Percentiles rank a stretch among this genome's conserved stretches.
Conservation (phyloP, 1,140 invertebrate genomes). For the Drosophila navojoa region DNA sequence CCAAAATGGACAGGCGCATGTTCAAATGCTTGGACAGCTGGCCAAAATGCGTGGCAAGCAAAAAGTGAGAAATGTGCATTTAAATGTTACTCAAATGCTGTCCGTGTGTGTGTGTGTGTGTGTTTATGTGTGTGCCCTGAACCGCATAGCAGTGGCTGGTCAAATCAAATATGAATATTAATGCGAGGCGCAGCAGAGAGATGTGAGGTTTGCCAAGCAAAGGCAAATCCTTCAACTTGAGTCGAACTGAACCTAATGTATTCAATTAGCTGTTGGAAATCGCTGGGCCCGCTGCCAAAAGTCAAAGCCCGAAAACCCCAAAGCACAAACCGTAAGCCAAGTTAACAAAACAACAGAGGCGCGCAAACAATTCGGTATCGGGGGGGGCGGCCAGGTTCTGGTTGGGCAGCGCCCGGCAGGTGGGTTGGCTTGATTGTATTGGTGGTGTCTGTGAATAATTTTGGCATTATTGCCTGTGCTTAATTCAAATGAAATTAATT, state of each 20-base stretch:
- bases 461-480: slow-evolving; percentile 80
- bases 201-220: not conserved
- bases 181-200: slow-evolving; percentile 1
- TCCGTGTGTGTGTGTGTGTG: no score
- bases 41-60: slow-evolving; percentile 64
- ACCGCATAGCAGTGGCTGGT: not conserved
- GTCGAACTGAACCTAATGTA: slow-evolving; percentile 71
- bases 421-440: slow-evolving; percentile 60
- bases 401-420: not conserved
- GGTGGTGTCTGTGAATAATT: slow-evolving; percentile 79
- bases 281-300: slow-evolving; percentile 16
- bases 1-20: slow-evolving; percentile 46
- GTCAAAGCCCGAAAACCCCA: slow-evolving; percentile 16
- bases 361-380: slow-evolving; percentile 34
- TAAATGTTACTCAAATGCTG: slow-evolving; percentile 8
- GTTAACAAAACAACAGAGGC: slow-evolving; percentile 22
- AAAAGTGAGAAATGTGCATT: slow-evolving; percentile 53
- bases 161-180: slow-evolving; percentile 45
- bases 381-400: slow-evolving; percentile 19
- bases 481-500: slow-evolving; percentile 82
- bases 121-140: not conserved
- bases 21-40: slow-evolving; percentile 66
- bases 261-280: slow-evolving; percentile 78
- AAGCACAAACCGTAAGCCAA: slow-evolving; percentile 10
- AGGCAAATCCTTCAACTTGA: slow-evolving; percentile 3